Conservation (phyloP, 1,140 invertebrate genomes). For the Conus ventricosus region DNA sequence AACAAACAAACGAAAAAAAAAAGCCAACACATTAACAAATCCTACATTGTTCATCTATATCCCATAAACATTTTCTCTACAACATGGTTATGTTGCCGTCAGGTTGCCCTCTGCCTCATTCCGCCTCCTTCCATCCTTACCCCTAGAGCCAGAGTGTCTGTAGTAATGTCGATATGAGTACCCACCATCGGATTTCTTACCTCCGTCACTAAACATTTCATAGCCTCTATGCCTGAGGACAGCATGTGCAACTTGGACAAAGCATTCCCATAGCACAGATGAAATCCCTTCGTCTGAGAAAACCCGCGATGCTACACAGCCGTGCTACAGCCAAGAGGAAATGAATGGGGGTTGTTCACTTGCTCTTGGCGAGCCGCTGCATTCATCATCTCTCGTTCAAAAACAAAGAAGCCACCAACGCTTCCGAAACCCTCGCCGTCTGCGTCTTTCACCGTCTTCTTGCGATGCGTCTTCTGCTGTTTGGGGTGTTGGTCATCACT, state of each 20-base stretch:
- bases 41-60: not conserved
- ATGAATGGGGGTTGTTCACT: constrained; percentile 34
- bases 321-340: constrained; percentile 27
- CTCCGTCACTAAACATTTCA: not conserved
- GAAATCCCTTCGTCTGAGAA: not conserved
- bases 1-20: no score
- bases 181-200: not conserved
- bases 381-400: not conserved
- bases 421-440: constrained; percentile 1
- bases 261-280: not conserved
- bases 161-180: not conserved
- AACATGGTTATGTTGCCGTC: not conserved
- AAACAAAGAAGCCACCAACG: not conserved
- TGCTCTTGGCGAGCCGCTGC: constrained; percentile 22
- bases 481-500: no score
- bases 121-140: no score
- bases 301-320: not conserved
- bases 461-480: no score
- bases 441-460: no score
- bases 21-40: not conserved
- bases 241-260: not conserved
- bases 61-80: not conserved
- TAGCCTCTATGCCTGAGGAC: not conserved
- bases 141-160: no score
- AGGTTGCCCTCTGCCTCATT: not conserved